Evolutionary conservation across 2,888 invertebrate genomes (phyloP).

Genomic region (Lycaena phlaeas): DNA sequence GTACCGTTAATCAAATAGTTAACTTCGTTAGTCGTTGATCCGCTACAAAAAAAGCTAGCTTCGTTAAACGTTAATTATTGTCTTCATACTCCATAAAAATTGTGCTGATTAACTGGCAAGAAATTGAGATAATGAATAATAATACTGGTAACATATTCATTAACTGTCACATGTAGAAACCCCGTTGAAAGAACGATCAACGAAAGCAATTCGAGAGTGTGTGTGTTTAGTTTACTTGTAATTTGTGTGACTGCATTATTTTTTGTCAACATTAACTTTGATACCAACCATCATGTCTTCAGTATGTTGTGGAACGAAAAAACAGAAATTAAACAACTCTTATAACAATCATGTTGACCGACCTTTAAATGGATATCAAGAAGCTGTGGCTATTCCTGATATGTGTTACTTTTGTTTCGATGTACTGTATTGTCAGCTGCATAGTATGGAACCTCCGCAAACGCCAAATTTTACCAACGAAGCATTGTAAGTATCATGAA

Average conservation of each 20-base stretch:
- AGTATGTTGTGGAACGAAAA: constrained; percentile 93
- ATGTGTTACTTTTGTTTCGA: constrained; percentile 99
- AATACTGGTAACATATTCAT: too few species aligned
- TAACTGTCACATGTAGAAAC: constrained; percentile 24
- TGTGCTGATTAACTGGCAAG: too few species aligned
- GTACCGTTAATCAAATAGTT: too few species aligned
- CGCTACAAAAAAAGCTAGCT: too few species aligned
- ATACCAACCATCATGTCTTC: constrained; percentile 80
- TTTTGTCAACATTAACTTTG: constrained; percentile 29
- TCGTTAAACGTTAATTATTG: too few species aligned
- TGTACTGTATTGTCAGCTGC: constrained; percentile 94
- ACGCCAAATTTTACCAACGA: constrained; percentile 95
- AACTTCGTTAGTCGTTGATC: too few species aligned
- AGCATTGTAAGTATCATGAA: constrained; percentile 84
- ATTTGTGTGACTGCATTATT: constrained; percentile 11
- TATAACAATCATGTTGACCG: constrained; percentile 74
- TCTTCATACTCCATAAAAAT: too few species aligned
- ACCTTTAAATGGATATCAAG: constrained; percentile 67
- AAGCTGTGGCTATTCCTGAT: constrained; percentile 87
- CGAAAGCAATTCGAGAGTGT: constrained; percentile 23
- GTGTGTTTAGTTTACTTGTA: constrained; percentile 34
- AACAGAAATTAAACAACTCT: constrained; percentile 88
- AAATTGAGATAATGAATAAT: too few species aligned
- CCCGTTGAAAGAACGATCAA: constrained; percentile 11
- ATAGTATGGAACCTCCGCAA: constrained; percentile 93